A percentile compares a stretch with the other conserved stretches of the same genome.
Evolutionary conservation across 2,113 vertebrate genomes (phyloP).

Genomic region (Narcine bancroftii): DNA sequence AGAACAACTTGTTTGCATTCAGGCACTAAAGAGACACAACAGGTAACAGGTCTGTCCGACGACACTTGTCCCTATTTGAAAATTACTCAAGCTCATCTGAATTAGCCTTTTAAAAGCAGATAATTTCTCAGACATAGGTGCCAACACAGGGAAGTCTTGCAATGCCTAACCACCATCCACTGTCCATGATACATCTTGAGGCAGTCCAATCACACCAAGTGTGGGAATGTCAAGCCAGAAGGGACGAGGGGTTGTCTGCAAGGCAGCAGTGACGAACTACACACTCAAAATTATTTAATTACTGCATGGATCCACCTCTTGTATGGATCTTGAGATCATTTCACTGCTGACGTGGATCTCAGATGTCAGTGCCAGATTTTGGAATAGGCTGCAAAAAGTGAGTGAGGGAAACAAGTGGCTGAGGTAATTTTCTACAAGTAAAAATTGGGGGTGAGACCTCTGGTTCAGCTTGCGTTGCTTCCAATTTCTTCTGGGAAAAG

Average conservation of each 20-base stretch:
- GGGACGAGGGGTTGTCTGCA: too few relatives aligned
- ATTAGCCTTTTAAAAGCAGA: background rate
- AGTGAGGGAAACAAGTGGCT: background rate
- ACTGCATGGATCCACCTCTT: too few relatives aligned
- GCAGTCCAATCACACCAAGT: background rate
- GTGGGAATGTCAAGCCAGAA: background rate
- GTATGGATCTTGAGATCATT: too few relatives aligned
- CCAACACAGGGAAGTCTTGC: background rate
- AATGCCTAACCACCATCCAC: background rate
- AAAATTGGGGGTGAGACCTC: background rate
- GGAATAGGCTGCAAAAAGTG: background rate
- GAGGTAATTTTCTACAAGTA: background rate
- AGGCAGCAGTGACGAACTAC: too few relatives aligned
- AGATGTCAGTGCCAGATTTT: background rate
- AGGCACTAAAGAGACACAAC: constrained; percentile 63
- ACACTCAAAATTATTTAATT: too few relatives aligned
- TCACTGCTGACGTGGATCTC: too few relatives aligned
- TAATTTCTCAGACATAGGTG: background rate
- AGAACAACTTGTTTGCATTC: constrained; percentile 73
- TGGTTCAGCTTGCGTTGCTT: too few relatives aligned
- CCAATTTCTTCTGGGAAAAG: background rate
- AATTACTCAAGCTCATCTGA: background rate
- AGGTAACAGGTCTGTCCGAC: background rate
- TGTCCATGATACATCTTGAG: background rate
- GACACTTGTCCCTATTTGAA: constrained; percentile 34